Percentiles rank a stretch among this genome's conserved stretches.
phyloP scores from a whole-genome alignment of 2,888 invertebrate genomes.

The Euzophera pinguis region DNA sequence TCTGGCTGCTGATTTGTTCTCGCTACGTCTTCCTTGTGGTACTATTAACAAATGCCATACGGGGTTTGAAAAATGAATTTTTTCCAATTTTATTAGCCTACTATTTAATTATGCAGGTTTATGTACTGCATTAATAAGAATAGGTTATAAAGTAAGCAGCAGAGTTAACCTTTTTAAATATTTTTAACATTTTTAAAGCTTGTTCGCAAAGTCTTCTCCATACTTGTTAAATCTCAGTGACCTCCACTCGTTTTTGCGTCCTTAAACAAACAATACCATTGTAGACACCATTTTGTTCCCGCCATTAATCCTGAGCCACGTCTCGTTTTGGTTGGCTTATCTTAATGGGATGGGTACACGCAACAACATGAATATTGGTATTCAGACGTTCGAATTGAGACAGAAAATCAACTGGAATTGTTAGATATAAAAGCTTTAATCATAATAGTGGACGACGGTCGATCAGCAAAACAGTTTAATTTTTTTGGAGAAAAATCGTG shows the following conservation, averaged over 20 bases:
- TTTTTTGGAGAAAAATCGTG: no score
- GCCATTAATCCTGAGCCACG: slow-evolving; percentile 56
- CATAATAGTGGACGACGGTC: no score
- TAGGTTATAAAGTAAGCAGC: no score
- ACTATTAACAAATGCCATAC: no score
- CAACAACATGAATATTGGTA: slow-evolving; percentile 40
- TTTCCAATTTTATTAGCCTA: no score
- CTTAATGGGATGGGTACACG: slow-evolving; percentile 57
- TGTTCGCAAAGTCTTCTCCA: not conserved
- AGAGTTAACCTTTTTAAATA: no score
- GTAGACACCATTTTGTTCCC: slow-evolving; percentile 53
- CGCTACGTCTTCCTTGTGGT: no score
- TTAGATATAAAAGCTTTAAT: slow-evolving; percentile 16
- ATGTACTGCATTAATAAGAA: no score
- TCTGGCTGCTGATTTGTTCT: no score
- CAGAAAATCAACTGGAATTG: slow-evolving; percentile 28
- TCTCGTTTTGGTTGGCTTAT: slow-evolving; percentile 57
- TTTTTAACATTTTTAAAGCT: not conserved
- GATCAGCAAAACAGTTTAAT: no score
- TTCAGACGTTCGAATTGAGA: slow-evolving; percentile 38
- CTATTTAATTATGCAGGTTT: no score
- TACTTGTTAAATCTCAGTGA: not conserved
- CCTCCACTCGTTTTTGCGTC: slow-evolving; percentile 11
- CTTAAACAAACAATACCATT: slow-evolving; percentile 35
- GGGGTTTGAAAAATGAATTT: no score